phyloP scores from a whole-genome alignment of 2,113 vertebrate genomes.

The Nibea coibor region DNA sequence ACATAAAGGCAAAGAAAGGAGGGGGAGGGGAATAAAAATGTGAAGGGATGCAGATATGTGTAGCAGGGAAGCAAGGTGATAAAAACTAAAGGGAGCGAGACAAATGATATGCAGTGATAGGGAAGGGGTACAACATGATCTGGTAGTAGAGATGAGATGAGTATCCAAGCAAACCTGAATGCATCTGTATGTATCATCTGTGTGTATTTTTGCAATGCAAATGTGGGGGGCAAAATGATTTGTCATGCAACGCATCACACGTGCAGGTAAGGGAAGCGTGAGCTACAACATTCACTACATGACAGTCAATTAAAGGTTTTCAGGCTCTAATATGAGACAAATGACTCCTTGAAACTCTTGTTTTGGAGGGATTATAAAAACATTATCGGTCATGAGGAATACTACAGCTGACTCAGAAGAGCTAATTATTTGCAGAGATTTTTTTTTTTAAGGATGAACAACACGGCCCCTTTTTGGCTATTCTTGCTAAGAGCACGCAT shows the following conservation, averaged over 20 bases:
- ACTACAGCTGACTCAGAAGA: not conserved
- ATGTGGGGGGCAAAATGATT: not conserved
- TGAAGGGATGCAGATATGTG: slow-evolving; percentile 31
- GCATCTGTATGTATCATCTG: not conserved
- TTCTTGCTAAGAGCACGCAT: not conserved
- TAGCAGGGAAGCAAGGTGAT: slow-evolving; percentile 44
- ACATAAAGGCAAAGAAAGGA: slow-evolving; percentile 17
- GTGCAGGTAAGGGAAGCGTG: slow-evolving; percentile 2
- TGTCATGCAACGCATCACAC: not conserved
- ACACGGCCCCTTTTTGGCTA: not conserved
- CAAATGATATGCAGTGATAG: slow-evolving; percentile 37
- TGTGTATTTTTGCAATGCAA: not conserved
- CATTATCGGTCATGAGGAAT: not conserved
- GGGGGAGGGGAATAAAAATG: slow-evolving; percentile 5
- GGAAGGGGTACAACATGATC: slow-evolving; percentile 18
- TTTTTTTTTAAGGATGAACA: no score
- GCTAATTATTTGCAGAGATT: not conserved
- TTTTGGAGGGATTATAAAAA: not conserved
- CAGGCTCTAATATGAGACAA: not conserved
- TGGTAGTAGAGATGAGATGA: slow-evolving; percentile 50
- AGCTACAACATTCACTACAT: not conserved
- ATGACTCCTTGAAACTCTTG: not conserved
- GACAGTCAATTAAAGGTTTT: slow-evolving; percentile 45
- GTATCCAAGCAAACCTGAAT: slow-evolving; percentile 30
- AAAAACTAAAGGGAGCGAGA: slow-evolving; percentile 53